These are phyloP conservation scores for Drosophila persimilis DNA, from an alignment of 1,140 invertebrate species.

Conservation along the genomic window DNA sequence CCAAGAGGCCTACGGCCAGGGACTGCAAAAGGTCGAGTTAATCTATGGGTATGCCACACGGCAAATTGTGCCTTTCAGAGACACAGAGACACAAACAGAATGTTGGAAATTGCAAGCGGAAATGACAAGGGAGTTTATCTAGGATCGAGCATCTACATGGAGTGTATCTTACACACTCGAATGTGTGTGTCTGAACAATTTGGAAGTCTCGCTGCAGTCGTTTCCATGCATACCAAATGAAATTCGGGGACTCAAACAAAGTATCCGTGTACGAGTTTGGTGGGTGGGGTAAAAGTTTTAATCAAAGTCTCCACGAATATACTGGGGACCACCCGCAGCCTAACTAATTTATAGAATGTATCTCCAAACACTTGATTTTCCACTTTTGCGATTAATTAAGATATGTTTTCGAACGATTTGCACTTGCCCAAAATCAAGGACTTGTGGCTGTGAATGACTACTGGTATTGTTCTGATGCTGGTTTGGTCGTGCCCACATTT, in stretches of 20 bases:
- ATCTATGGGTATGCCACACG: conserved; percentile 51
- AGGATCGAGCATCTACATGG: neutral
- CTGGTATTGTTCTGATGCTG: neutral
- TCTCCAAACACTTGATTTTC: too few species aligned
- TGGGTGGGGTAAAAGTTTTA: neutral
- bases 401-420: conserved; percentile 8
- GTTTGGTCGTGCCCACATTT: conserved; percentile 3
- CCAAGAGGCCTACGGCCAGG: neutral
- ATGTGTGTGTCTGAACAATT: conserved; percentile 1
- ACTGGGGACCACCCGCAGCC: conserved; percentile 1
- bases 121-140: conserved; percentile 8
- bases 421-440: conserved; percentile 5
- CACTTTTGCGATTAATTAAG: conserved; percentile 24
- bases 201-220: conserved; percentile 12
- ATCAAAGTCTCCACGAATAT: conserved; percentile 11
- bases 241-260: conserved; percentile 9
- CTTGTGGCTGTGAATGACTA: neutral
- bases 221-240: conserved; percentile 43
- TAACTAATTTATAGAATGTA: conserved; percentile 11
- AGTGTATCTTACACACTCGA: neutral
- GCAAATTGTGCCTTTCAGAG: conserved; percentile 28
- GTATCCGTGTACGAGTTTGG: neutral
- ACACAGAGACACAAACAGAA: neutral
- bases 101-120: neutral
- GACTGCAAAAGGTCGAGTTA: conserved; percentile 66